Evolutionary conservation across 2,113 vertebrate species (phyloP).

Genomic region (Mustela lutreola): DNA sequence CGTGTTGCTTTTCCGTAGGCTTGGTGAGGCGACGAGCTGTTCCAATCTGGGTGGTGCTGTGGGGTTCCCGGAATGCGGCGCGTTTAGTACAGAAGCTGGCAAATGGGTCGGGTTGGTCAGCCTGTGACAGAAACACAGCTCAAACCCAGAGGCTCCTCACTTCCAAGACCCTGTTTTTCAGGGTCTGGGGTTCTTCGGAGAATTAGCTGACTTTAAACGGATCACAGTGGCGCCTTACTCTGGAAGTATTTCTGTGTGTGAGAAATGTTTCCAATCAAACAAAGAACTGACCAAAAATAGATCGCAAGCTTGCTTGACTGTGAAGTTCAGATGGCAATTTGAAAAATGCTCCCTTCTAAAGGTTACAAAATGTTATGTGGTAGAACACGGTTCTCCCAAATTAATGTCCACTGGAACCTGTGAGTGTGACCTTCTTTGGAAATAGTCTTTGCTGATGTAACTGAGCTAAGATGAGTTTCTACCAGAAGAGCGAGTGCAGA

Average conservation of each 20-base stretch:
- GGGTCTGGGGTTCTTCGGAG: not conserved
- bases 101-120: not conserved
- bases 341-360: not conserved
- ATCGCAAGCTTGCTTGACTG: no score
- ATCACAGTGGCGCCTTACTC: not conserved
- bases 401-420: not conserved
- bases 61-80: no score
- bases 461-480: not conserved
- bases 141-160: no score
- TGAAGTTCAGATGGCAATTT: no score
- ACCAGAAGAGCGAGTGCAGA: rapidly evolving
- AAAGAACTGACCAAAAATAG: not conserved
- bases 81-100: no score
- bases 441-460: not conserved
- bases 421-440: not conserved
- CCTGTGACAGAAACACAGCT: not conserved
- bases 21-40: not conserved
- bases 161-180: not conserved
- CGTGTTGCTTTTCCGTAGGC: not conserved
- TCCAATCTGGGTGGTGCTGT: not conserved
- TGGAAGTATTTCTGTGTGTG: not conserved
- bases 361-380: rapidly evolving
- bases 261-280: not conserved
- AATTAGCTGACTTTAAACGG: not conserved
- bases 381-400: no score